Evolutionary conservation across 2,888 invertebrate species (phyloP), one percentile per base, ranked within the genome.

Genomic region (Melitaea athalia): DNA sequence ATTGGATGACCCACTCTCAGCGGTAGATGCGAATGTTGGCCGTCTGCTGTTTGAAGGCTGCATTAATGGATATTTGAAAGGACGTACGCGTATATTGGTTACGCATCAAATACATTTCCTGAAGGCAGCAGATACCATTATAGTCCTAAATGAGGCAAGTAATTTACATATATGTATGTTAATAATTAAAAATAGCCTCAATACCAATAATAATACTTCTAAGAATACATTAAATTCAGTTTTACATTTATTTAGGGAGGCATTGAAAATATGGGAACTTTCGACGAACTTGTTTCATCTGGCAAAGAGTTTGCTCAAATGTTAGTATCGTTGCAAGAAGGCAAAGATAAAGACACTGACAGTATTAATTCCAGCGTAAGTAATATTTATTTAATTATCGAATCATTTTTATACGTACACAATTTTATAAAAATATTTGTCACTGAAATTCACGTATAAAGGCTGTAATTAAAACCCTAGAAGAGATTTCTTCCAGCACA

Each of bases 41-140:
- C 94, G 95, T 67, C 95, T 96, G 80, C 87, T 98, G 57, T 97
- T 96, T 81, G 95, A 97, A 67, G 94, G 96, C 80, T 97, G 97
- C 79, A 95, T 97, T 72, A 94, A 93, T 74, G 94, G 94, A 0
- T 94, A 94, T 77, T 89, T 97, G 72, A 92, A 92, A 59, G 91
- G 94, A 6, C 95, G 95, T 80, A 96, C 96, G 0, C 92, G 96
- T 57, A 94, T 98, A 68, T 93, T 98, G 14, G 96, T 97, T 69
- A 98, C 98, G 0, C 97, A 98, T 91, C 97, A 98, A 84, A 93
- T 97, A n/a, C 97, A 98, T 79, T 96, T 96, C 83, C 87, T 96
- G 11, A 95, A 95, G 74, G 90, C 94, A 62, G 95, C 95, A 0
- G 95, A 95, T 78, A 92, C 92, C 47, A 95, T 96, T 59, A 85